phyloP scores from a whole-genome alignment of 2,797 vertebrate genomes.

The Cheirogaleus major region DNA sequence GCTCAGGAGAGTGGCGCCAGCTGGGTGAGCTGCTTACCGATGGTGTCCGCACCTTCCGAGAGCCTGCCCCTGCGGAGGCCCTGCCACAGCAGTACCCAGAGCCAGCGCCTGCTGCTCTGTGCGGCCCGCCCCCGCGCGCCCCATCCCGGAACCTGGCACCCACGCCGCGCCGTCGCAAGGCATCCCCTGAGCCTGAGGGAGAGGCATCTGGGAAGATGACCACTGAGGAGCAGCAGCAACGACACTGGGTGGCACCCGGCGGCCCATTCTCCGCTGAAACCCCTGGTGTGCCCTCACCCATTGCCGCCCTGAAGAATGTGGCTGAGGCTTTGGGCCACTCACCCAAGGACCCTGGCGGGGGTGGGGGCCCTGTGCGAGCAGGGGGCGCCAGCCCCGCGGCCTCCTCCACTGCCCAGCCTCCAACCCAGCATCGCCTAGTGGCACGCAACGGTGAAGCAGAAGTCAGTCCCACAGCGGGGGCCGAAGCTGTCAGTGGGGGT shows the following conservation, averaged over 20 bases:
- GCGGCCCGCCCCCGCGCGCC: slow-evolving; percentile 85
- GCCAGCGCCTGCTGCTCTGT: slow-evolving; percentile 83
- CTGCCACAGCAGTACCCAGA: slow-evolving; percentile 91
- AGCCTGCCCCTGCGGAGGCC: slow-evolving; percentile 84
- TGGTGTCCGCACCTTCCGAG: slow-evolving; percentile 91
- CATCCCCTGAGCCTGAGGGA: slow-evolving; percentile 81
- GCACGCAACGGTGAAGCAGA: slow-evolving; percentile 84
- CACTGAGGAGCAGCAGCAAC: slow-evolving; percentile 86
- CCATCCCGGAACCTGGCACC: slow-evolving; percentile 85
- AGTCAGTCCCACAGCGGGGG: slow-evolving; percentile 70
- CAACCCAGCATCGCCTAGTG: slow-evolving; percentile 81
- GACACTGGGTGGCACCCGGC: slow-evolving; percentile 79
- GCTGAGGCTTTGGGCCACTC: slow-evolving; percentile 92
- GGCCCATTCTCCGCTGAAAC: slow-evolving; percentile 86
- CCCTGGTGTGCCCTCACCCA: slow-evolving; percentile 88
- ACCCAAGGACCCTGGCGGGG: slow-evolving; percentile 86
- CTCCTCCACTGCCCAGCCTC: slow-evolving; percentile 77
- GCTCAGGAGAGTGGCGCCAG: slow-evolving; percentile 92
- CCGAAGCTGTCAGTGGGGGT: slow-evolving; percentile 67
- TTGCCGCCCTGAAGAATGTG: slow-evolving; percentile 93
- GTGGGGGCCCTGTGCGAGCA: slow-evolving; percentile 71
- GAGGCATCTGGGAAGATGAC: slow-evolving; percentile 82
- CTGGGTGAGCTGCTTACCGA: slow-evolving; percentile 92
- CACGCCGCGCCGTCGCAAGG: slow-evolving; percentile 81
- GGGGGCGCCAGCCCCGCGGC: slow-evolving; percentile 81